phyloP scores from a whole-genome alignment of 2,113 vertebrate genomes.

The Cisticola juncidis region DNA sequence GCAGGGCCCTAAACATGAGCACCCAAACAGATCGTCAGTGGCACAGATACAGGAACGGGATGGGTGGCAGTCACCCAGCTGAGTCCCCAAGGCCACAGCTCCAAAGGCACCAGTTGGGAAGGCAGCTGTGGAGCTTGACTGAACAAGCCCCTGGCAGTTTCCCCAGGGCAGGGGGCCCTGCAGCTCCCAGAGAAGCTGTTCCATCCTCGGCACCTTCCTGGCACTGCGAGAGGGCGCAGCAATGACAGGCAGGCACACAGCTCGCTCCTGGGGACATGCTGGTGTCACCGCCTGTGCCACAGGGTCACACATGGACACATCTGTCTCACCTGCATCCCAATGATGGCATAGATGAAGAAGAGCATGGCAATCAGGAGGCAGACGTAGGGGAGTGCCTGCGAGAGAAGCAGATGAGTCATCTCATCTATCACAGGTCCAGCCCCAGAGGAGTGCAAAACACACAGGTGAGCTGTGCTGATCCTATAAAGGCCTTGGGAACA shows the following conservation, averaged over 20 bases:
- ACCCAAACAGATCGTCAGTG: not conserved
- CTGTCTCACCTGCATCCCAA: constrained; percentile 94
- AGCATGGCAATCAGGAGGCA: constrained; percentile 98
- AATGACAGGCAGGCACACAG: not conserved
- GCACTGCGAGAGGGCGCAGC: fast-evolving
- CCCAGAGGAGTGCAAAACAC: not conserved
- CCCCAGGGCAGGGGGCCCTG: not conserved
- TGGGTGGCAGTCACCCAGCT: fast-evolving
- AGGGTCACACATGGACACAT: not conserved
- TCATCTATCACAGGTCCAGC: not conserved
- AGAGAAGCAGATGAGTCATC: constrained; percentile 29
- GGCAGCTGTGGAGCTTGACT: not conserved
- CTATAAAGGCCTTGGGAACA: not conserved
- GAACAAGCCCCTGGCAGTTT: not conserved
- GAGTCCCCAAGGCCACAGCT: not conserved
- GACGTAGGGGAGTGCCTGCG: constrained; percentile 93
- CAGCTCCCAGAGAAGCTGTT: not conserved
- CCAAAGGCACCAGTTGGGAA: not conserved
- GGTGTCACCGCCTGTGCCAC: not conserved
- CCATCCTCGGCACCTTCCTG: not conserved
- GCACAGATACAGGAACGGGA: not conserved
- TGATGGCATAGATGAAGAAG: constrained; percentile 99
- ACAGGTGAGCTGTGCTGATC: not conserved
- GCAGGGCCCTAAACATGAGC: not conserved
- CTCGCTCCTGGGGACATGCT: not conserved